Evolutionary conservation across 2,888 invertebrate genomes (phyloP).

Genomic region (Julus scandinavius): DNA sequence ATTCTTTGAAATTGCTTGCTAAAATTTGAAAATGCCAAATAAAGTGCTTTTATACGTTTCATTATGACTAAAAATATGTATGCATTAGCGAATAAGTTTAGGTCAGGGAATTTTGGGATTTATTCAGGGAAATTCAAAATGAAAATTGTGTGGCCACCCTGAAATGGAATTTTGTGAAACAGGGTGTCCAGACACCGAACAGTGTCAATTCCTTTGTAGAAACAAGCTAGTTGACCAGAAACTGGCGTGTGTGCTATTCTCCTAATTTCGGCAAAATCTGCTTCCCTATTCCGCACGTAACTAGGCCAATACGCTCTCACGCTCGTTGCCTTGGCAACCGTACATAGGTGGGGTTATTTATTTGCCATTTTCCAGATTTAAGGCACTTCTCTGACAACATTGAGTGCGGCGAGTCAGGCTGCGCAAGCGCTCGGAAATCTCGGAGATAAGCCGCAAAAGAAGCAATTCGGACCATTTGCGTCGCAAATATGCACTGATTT

Average conservation of each 20-base stretch:
- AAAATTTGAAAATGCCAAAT: too few relatives aligned
- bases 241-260: too few relatives aligned
- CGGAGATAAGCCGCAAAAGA: background rate
- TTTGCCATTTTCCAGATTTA: background rate
- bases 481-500: background rate
- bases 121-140: too few relatives aligned
- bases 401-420: background rate
- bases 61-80: too few relatives aligned
- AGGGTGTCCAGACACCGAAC: too few relatives aligned
- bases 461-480: background rate
- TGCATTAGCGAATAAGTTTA: too few relatives aligned
- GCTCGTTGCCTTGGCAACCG: constrained; percentile 10
- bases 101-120: too few relatives aligned
- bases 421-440: background rate
- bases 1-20: too few relatives aligned
- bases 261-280: background rate
- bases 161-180: too few relatives aligned
- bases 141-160: too few relatives aligned
- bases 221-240: background rate
- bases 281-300: background rate
- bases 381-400: background rate
- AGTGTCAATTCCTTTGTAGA: too few relatives aligned
- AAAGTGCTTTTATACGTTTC: too few relatives aligned
- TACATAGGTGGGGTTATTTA: background rate
- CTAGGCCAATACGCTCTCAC: constrained; percentile 26